These are phyloP conservation scores for Lutraria rhynchaena DNA, from an alignment of 1,140 invertebrate genomes.

Conservation along the genomic window DNA sequence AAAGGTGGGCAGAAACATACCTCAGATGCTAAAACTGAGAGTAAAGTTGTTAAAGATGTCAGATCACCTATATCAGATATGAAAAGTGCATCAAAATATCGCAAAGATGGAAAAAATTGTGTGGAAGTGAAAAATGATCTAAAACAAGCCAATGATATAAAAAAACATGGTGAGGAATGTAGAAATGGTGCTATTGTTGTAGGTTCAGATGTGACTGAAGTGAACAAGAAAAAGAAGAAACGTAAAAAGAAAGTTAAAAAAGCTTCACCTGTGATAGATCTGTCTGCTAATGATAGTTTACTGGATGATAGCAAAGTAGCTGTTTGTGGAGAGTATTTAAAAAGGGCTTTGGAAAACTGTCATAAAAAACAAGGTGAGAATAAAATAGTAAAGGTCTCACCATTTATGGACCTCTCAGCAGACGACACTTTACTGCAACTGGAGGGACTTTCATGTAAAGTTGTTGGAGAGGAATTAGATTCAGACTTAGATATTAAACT, in stretches of 20 bases:
- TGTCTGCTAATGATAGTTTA: conserved; percentile 21
- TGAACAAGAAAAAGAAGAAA: conserved; percentile 32
- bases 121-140: not conserved
- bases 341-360: conserved; percentile 34
- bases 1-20: no score
- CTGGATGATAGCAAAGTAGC: conserved; percentile 8
- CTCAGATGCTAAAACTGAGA: not conserved
- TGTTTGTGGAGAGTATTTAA: conserved; percentile 31
- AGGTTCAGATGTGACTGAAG: not conserved
- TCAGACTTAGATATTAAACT: conserved; percentile 7
- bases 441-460: conserved; percentile 36
- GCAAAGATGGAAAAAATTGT: not conserved
- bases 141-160: not conserved
- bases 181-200: not conserved
- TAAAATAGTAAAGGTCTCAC: conserved; percentile 33
- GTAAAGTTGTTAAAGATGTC: not conserved
- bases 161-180: not conserved
- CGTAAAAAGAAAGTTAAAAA: conserved; percentile 54
- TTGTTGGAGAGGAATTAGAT: conserved; percentile 13
- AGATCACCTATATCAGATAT: not conserved
- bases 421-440: conserved; percentile 45
- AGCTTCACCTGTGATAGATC: conserved; percentile 20
- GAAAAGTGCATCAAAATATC: not conserved
- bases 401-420: conserved; percentile 38
- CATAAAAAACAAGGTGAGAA: not conserved